These are phyloP conservation scores for Ectemnius lituratus DNA, from an alignment of 2,888 invertebrate species.

Conservation along the genomic window DNA sequence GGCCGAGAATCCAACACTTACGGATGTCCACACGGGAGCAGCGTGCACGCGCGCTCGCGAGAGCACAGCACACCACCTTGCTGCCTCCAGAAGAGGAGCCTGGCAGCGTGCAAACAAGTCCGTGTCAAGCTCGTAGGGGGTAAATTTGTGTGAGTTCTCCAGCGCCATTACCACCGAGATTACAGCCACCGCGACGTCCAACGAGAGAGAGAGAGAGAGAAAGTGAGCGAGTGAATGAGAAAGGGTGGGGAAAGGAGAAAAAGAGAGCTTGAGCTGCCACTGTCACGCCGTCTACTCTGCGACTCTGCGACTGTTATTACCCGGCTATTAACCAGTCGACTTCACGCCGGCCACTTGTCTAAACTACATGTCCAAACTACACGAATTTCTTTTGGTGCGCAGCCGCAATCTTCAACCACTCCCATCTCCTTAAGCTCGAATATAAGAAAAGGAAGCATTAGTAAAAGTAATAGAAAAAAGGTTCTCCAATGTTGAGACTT, in stretches of 20 bases:
- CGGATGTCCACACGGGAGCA: constrained; percentile 66
- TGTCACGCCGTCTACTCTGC: constrained; percentile 15
- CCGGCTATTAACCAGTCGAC: constrained; percentile 48
- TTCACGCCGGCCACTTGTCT: constrained; percentile 20
- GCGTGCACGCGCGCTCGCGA: constrained; percentile 36
- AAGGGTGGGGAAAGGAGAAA: too few relatives aligned
- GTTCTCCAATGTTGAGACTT: too few relatives aligned
- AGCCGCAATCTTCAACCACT: too few relatives aligned
- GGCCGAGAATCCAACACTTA: constrained; percentile 77
- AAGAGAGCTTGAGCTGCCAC: too few relatives aligned
- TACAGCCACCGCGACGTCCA: constrained; percentile 46
- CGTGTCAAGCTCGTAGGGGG: constrained; percentile 46
- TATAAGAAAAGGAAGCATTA: too few relatives aligned
- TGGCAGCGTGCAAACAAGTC: constrained; percentile 15
- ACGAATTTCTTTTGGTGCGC: too few relatives aligned
- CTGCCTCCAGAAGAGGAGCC: not conserved
- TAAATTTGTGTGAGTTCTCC: constrained; percentile 44
- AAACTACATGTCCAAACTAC: too few relatives aligned
- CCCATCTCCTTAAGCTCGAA: too few relatives aligned
- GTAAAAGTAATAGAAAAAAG: too few relatives aligned
- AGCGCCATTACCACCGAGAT: constrained; percentile 49
- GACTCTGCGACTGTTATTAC: constrained; percentile 44
- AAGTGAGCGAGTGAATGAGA: too few relatives aligned
- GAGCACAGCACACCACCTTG: not conserved
- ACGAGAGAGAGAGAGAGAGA: too few relatives aligned